Evolutionary conservation across 2,113 vertebrate genomes (phyloP).

Genomic region (Helogale parvula): DNA sequence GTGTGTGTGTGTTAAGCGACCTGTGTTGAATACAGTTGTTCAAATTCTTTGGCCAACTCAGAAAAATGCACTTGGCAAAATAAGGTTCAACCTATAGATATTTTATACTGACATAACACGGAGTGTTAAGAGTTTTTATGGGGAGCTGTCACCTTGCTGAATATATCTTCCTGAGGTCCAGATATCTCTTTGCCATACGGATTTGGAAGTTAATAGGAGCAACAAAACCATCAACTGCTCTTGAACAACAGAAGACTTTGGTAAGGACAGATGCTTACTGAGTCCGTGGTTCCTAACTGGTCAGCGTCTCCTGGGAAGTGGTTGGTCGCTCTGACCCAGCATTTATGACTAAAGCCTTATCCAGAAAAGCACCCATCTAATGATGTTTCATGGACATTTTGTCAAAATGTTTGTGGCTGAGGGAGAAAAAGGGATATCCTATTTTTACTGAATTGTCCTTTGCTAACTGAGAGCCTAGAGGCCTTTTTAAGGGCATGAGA

Average conservation of each 20-base stretch:
- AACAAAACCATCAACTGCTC: neutral
- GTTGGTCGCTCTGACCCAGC: neutral
- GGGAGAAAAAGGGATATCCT: neutral
- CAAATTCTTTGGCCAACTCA: slow-evolving; percentile 36
- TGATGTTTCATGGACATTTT: neutral
- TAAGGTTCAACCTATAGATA: neutral
- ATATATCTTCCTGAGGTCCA: neutral
- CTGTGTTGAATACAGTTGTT: slow-evolving; percentile 39
- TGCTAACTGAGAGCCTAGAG: neutral
- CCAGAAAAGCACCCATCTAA: neutral
- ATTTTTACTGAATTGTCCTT: neutral
- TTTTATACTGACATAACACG: neutral
- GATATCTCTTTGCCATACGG: neutral
- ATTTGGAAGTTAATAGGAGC: neutral
- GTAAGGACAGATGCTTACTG: neutral
- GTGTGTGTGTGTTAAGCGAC: neutral
- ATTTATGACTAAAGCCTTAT: neutral
- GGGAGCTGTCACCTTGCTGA: neutral
- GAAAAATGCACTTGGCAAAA: slow-evolving; percentile 45
- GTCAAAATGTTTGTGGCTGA: neutral
- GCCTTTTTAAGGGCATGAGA: neutral
- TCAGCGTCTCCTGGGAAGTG: neutral
- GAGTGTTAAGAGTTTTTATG: neutral
- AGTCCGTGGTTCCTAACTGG: neutral
- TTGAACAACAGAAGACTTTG: neutral